Percentiles rank a stretch among this genome's conserved stretches.
These are phyloP conservation scores for Pyrocephalus nanus DNA, from an alignment of 2,797 vertebrate species.

Conservation along the genomic window DNA sequence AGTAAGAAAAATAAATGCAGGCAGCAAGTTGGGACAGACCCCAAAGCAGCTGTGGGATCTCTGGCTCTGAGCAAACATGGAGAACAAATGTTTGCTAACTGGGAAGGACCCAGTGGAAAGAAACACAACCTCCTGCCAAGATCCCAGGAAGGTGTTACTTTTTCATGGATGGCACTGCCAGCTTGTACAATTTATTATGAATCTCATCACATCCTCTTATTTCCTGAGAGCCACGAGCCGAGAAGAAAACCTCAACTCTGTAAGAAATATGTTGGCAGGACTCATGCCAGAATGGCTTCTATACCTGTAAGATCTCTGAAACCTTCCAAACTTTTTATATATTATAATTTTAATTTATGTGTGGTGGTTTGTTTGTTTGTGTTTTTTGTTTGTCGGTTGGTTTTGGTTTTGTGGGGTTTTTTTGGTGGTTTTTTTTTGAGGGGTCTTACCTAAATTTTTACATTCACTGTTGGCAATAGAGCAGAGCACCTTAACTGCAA, in stretches of 20 bases:
- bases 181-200: background rate
- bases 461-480: background rate
- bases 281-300: background rate
- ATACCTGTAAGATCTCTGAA: background rate
- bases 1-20: background rate
- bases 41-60: constrained; percentile 4
- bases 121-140: constrained; percentile 40
- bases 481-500: background rate
- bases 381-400: too few species aligned
- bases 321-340: background rate
- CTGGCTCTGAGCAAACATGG: constrained; percentile 3
- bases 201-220: background rate
- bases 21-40: background rate
- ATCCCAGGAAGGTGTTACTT: constrained; percentile 20
- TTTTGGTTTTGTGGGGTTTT: too few species aligned
- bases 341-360: background rate
- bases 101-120: constrained; percentile 36
- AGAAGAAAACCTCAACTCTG: background rate
- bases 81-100: constrained; percentile 41
- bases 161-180: constrained; percentile 31
- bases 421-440: background rate
- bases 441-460: background rate
- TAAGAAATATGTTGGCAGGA: background rate
- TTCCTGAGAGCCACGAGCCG: background rate
- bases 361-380: too few species aligned